These are phyloP conservation scores for Hemithea aestivaria DNA, from an alignment of 2,888 invertebrate genomes.

Conservation along the genomic window DNA sequence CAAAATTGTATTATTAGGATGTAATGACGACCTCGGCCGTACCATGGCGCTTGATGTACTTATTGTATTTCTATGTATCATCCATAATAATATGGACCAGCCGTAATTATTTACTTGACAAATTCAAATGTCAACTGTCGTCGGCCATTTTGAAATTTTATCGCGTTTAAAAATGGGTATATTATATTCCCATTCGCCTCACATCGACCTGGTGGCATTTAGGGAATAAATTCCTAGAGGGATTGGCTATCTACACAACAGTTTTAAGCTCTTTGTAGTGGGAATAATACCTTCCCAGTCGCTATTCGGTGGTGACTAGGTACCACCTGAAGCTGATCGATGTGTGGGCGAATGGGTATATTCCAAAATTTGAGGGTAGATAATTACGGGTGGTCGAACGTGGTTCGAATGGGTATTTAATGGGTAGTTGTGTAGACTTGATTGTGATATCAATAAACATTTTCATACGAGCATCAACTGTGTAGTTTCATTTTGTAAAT, in stretches of 20 bases:
- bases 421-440: conserved; percentile 76
- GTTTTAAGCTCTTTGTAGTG: too few relatives aligned
- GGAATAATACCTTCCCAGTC: too few relatives aligned
- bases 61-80: conserved; percentile 19
- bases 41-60: conserved; percentile 23
- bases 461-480: conserved; percentile 76
- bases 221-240: too few relatives aligned
- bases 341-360: too few relatives aligned
- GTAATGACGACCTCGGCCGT: conserved; percentile 28
- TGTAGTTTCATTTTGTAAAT: conserved; percentile 32
- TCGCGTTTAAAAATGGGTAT: too few relatives aligned
- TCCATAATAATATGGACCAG: conserved; percentile 10
- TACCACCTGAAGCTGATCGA: conserved; percentile 7
- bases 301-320: too few relatives aligned
- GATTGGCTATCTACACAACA: too few relatives aligned
- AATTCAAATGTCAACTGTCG: too few relatives aligned
- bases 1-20: conserved; percentile 28
- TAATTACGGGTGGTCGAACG: conserved; percentile 22
- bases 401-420: conserved; percentile 58
- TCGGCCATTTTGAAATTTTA: too few relatives aligned
- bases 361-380: too few relatives aligned
- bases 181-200: too few relatives aligned
- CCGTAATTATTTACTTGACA: conserved; percentile 5
- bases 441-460: conserved; percentile 80
- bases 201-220: too few relatives aligned